Evolutionary conservation across 2,797 vertebrate genomes (phyloP).

Genomic region (Odontamblyopus lacepedii): DNA sequence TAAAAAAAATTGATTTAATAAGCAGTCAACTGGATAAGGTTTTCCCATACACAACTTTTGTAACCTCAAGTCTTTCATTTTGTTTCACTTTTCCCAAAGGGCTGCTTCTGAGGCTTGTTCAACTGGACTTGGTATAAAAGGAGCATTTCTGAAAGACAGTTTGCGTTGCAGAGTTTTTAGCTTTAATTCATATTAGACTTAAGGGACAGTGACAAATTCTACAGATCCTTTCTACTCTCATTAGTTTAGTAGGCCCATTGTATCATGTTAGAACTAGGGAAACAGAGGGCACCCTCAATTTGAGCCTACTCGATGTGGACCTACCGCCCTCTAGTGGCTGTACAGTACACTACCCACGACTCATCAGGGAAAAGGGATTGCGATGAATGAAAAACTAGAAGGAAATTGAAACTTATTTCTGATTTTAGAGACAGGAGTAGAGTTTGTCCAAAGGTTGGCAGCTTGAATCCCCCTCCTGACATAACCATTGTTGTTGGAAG

Average conservation of each 20-base stretch:
- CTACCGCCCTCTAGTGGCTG: slow-evolving; percentile 53
- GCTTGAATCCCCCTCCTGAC: too few relatives aligned
- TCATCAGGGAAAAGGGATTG: neutral
- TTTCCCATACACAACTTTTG: neutral
- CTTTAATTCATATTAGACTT: neutral
- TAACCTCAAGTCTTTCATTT: neutral
- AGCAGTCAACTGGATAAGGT: too few relatives aligned
- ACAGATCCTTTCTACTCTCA: slow-evolving; percentile 5
- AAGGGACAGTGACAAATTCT: neutral
- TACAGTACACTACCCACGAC: neutral
- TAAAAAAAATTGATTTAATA: neutral
- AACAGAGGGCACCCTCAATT: slow-evolving; percentile 1
- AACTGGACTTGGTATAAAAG: neutral
- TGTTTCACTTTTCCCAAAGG: neutral
- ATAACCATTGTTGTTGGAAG: too few relatives aligned
- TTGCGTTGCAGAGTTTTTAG: neutral
- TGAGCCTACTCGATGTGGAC: slow-evolving; percentile 10
- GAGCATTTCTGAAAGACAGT: neutral
- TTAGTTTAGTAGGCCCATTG: slow-evolving; percentile 3
- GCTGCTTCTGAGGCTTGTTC: neutral
- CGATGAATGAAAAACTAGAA: neutral
- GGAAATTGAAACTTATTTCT: too few relatives aligned
- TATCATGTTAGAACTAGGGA: slow-evolving; percentile 2
- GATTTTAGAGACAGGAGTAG: too few relatives aligned
- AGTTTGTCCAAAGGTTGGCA: too few relatives aligned